Conservation (phyloP, 1,140 invertebrate species). For the Drosophila dunni region DNA sequence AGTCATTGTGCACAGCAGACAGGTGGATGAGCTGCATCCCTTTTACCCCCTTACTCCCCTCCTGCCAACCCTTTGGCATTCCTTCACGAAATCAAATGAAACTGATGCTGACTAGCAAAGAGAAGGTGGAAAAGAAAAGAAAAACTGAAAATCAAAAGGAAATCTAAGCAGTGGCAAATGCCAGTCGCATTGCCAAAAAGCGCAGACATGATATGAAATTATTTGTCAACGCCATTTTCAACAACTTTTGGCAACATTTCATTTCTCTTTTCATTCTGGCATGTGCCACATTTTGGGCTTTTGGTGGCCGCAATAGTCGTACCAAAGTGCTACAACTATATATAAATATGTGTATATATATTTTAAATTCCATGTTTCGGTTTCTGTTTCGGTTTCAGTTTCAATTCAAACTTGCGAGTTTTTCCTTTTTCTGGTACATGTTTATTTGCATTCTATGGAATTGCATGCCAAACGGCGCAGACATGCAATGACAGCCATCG, state of each 20-base stretch:
- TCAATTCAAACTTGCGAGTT: constrained; percentile 3
- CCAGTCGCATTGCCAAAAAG: constrained; percentile 42
- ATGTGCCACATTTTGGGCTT: constrained; percentile 21
- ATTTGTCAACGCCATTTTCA: constrained; percentile 82
- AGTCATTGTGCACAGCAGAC: constrained; percentile 51
- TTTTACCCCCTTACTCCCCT: no score
- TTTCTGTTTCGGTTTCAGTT: constrained; percentile 41
- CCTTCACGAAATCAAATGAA: constrained; percentile 75
- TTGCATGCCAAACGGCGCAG: constrained; percentile 50
- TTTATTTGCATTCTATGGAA: constrained; percentile 18
- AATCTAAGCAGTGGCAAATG: constrained; percentile 37
- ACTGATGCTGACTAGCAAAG: constrained; percentile 51
- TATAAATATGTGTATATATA: constrained; percentile 40
- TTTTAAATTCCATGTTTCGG: constrained; percentile 47
- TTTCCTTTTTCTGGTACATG: constrained; percentile 4
- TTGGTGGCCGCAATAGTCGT: constrained; percentile 26
- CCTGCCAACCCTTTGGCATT: constrained; percentile 14
- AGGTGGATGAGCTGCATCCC: constrained; percentile 48
- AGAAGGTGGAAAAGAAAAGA: constrained; percentile 2
- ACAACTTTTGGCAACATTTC: constrained; percentile 80
- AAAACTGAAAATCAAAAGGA: constrained; percentile 54
- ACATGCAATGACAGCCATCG: constrained; percentile 79
- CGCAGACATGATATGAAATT: constrained; percentile 81
- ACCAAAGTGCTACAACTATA: background rate
- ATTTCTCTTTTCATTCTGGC: constrained; percentile 53